Evolutionary conservation across 2,797 vertebrate genomes (phyloP).

Genomic region (Pangasius djambal): DNA sequence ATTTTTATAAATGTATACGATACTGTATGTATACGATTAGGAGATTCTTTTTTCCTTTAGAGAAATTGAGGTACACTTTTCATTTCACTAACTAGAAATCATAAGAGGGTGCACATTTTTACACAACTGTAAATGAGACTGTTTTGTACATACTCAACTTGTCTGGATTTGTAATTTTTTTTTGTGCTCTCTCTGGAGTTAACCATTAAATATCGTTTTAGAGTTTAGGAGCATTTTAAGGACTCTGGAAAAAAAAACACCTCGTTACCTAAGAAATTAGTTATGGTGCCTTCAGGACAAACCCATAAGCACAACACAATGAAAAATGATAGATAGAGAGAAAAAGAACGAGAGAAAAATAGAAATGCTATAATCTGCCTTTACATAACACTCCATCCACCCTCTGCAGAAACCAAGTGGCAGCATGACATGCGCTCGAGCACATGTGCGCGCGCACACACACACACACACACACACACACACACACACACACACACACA

Average conservation of each 20-base stretch:
- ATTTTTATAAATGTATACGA: not conserved
- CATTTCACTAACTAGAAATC: no score
- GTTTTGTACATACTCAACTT: not conserved
- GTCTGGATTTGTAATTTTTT: not conserved
- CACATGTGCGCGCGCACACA: slow-evolving; percentile 12
- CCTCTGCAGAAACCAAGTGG: slow-evolving; percentile 52
- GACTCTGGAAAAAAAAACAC: not conserved
- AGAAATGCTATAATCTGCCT: slow-evolving; percentile 46
- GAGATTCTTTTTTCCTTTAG: not conserved
- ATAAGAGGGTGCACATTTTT: not conserved
- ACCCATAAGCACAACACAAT: not conserved
- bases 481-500: not conserved
- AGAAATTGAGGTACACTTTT: not conserved
- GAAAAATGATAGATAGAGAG: not conserved
- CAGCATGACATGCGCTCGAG: not conserved
- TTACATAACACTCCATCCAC: slow-evolving; percentile 58
- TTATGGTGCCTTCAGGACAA: not conserved
- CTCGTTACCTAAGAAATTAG: not conserved
- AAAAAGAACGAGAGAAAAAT: not conserved
- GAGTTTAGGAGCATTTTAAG: not conserved
- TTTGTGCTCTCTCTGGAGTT: not conserved
- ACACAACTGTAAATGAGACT: not conserved
- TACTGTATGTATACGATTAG: not conserved
- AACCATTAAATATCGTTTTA: not conserved
- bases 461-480: slow-evolving; percentile 10